A percentile compares a stretch with the other conserved stretches of the same genome.
These are phyloP conservation scores for Rhynchotus rufescens DNA, from an alignment of 2,797 vertebrate genomes.

Conservation along the genomic window DNA sequence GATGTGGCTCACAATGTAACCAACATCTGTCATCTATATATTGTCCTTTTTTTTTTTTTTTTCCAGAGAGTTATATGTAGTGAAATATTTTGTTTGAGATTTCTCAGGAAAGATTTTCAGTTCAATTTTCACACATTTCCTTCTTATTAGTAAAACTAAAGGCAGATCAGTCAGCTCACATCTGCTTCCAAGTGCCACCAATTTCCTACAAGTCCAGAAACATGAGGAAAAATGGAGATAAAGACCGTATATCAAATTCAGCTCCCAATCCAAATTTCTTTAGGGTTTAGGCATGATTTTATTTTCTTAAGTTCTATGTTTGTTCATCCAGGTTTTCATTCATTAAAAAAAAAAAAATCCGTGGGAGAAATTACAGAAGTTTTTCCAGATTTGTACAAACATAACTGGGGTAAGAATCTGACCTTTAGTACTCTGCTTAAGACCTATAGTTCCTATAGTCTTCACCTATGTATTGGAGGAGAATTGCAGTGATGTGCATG, in stretches of 20 bases:
- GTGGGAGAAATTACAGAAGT: not conserved
- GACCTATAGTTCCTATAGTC: not conserved
- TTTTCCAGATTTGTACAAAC: not conserved
- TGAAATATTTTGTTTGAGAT: conserved; percentile 37
- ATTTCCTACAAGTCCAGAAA: conserved; percentile 61
- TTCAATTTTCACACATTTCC: conserved; percentile 45
- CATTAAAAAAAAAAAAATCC: not conserved
- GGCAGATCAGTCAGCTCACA: conserved; percentile 13
- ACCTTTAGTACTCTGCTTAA: not conserved
- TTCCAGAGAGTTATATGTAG: not conserved
- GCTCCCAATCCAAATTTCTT: conserved; percentile 13
- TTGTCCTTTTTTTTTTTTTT: not conserved
- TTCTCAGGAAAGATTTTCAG: conserved; percentile 33
- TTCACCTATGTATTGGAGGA: not conserved
- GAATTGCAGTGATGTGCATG: not conserved
- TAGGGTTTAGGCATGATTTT: conserved; percentile 21
- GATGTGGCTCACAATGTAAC: conserved; percentile 9
- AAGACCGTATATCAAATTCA: conserved; percentile 20
- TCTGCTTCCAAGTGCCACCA: conserved; percentile 59
- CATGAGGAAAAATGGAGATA: conserved; percentile 46
- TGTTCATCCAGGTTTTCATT: conserved; percentile 12
- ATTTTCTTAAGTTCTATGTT: conserved; percentile 9
- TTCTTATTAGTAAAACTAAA: conserved; percentile 28
- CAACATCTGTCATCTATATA: not conserved
- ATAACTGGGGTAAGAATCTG: not conserved